Evolutionary conservation across 2,888 invertebrate genomes (phyloP).

Genomic region (Aporophyla nigra): DNA sequence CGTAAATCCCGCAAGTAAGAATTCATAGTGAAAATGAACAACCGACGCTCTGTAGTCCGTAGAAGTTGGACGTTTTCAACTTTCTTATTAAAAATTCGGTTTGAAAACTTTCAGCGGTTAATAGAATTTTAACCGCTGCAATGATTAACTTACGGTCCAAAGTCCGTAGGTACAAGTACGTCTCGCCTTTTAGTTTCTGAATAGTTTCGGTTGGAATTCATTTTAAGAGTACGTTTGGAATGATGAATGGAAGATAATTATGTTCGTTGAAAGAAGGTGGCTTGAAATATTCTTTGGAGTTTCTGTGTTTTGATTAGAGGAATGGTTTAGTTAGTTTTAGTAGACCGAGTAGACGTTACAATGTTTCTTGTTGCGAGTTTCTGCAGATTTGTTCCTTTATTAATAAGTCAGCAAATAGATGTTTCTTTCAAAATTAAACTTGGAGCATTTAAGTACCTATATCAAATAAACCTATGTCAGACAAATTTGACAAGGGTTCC

Average conservation of each 20-base stretch:
- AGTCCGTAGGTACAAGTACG: conserved; percentile 51
- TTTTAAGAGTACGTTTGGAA: conserved; percentile 59
- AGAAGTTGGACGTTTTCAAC: conserved; percentile 72
- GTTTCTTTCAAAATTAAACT: too few species aligned
- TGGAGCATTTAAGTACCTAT: too few species aligned
- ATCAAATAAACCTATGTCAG: too few species aligned
- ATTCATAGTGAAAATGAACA: conserved; percentile 77
- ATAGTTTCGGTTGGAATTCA: conserved; percentile 64
- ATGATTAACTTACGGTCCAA: conserved; percentile 77
- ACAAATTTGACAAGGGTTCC: too few species aligned
- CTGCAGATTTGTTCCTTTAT: background rate
- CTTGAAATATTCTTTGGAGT: conserved; percentile 25
- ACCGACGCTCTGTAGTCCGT: conserved; percentile 56
- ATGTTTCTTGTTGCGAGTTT: background rate
- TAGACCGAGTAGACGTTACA: conserved; percentile 2
- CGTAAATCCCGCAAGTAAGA: conserved; percentile 45
- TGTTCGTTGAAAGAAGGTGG: conserved; percentile 49
- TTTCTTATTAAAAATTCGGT: conserved; percentile 86
- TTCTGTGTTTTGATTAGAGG: conserved; percentile 33
- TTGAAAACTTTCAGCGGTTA: conserved; percentile 78
- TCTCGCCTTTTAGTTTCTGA: conserved; percentile 66
- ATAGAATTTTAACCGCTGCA: conserved; percentile 84
- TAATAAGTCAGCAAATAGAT: too few species aligned
- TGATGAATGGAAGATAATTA: conserved; percentile 62
- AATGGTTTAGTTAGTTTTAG: background rate